Evolutionary conservation across 2,888 invertebrate genomes (phyloP).

Genomic region (Mayetiola destructor): DNA sequence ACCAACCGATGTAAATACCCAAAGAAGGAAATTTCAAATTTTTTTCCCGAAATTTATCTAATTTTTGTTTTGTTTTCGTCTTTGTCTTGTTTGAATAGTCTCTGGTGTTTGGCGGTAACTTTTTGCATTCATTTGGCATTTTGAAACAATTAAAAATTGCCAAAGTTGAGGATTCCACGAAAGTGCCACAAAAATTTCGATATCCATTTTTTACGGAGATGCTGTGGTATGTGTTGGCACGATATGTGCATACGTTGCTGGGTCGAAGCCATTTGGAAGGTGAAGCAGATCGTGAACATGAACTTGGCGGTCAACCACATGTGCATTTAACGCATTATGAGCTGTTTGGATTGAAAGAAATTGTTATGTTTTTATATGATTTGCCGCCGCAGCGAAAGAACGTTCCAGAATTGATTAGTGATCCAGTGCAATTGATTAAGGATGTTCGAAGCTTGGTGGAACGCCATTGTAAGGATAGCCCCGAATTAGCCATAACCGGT

Average conservation of each 20-base stretch:
- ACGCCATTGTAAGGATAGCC: conserved; percentile 74
- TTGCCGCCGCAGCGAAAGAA: conserved; percentile 80
- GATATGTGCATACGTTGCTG: conserved; percentile 75
- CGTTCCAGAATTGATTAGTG: conserved; percentile 76
- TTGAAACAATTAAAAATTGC: conserved; percentile 92
- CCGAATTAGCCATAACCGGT: conserved; percentile 71
- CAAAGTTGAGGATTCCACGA: conserved; percentile 86
- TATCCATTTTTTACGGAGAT: conserved; percentile 98
- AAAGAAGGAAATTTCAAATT: too few relatives aligned
- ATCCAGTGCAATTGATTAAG: conserved; percentile 76
- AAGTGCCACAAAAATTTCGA: conserved; percentile 93
- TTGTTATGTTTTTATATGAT: conserved; percentile 81
- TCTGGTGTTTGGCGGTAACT: conserved; percentile 95
- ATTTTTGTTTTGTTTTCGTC: not conserved
- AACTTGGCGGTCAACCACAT: conserved; percentile 36
- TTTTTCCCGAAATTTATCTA: not conserved
- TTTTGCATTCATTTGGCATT: conserved; percentile 89
- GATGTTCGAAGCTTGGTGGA: conserved; percentile 81
- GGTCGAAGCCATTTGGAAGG: conserved; percentile 64
- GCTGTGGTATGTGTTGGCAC: conserved; percentile 92
- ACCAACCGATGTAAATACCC: conserved; percentile 57
- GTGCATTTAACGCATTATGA: conserved; percentile 67
- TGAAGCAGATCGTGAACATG: conserved; percentile 28
- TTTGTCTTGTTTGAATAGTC: conserved; percentile 36
- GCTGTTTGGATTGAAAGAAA: conserved; percentile 67